Conservation (phyloP, 2,113 vertebrate genomes). For the Illadopsis cleaveri region DNA sequence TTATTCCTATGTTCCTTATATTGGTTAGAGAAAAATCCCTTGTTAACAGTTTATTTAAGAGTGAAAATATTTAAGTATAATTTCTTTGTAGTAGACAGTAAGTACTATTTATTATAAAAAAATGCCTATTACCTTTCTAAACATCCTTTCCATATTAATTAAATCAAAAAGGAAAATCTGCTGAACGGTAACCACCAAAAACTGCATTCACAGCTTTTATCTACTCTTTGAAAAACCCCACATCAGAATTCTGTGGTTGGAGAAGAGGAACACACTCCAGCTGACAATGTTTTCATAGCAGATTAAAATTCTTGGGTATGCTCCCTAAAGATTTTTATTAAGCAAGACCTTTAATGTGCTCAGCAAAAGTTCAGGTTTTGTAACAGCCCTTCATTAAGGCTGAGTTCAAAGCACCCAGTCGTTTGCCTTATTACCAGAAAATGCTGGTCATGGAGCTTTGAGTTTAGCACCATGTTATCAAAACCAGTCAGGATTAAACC, state of each 20-base stretch:
- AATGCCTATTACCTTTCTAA: background rate
- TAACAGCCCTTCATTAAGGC: background rate
- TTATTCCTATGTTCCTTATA: background rate
- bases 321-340: constrained; percentile 4
- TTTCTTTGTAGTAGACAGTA: background rate
- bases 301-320: background rate
- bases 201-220: background rate
- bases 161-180: background rate
- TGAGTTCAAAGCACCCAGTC: background rate
- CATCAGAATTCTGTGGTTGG: background rate
- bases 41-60: background rate
- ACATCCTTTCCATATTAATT: background rate
- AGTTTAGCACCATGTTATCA: constrained; percentile 6
- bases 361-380: constrained; percentile 6
- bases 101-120: background rate
- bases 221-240: background rate
- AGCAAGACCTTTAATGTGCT: background rate
- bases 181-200: background rate
- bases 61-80: background rate
- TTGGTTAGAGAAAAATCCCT: background rate
- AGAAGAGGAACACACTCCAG: background rate
- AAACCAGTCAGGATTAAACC: constrained; percentile 2
- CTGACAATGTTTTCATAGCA: background rate
- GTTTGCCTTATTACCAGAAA: constrained; percentile 11
- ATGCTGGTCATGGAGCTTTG: background rate